Evolutionary conservation across 2,888 invertebrate genomes (phyloP), one percentile per base, ranked within the genome.

Genomic region (Sminthurinus aureus): DNA sequence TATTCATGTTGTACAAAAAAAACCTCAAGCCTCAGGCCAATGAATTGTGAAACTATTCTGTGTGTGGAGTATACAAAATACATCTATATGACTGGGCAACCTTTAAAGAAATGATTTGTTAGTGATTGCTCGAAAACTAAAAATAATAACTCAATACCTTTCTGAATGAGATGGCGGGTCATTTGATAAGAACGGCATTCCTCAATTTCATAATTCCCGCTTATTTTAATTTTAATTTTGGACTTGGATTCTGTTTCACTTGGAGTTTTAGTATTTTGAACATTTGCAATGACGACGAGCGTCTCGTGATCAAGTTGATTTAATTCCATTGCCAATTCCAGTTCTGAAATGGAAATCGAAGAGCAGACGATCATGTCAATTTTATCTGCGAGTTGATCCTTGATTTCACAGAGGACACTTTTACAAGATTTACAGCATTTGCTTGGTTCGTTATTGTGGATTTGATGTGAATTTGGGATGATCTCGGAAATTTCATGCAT

Each of bases 341-440:
- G 15, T n/a, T 75, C 75, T 12, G 26, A 50, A 15, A 75, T 2
- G 24, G 11, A 51, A 75, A 38, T 75, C n/a, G 50, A n/a, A n/a
- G 51, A 18, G 18, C 75, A 75, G 3, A 75, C 51, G n/a, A 75
- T 18, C 51, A 75, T 38, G 52, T 75, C 52, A 11, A 75, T 75
- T 26, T 13, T 22, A 0, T 20, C 24, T 24, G 8, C 6, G 15
- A 24, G 20, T 69, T n/a, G 69, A 69, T 26, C 24, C 24, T 71
- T 71, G 24, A 22, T 2, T 8, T 15, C 22, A 24, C 24, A 24
- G 71, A 24, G 24, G 38, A 24, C 1, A 15, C 22, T 22, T 11
- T 69, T 71, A 26, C 26, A 6, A 20, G 4, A 22, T 22, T 26
- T 71, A 8, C 24, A 22, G 71, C 24, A 4, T 69, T 20, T 22